These are phyloP conservation scores for Argynnis bischoffii DNA, from an alignment of 2,888 invertebrate species.

Conservation along the genomic window DNA sequence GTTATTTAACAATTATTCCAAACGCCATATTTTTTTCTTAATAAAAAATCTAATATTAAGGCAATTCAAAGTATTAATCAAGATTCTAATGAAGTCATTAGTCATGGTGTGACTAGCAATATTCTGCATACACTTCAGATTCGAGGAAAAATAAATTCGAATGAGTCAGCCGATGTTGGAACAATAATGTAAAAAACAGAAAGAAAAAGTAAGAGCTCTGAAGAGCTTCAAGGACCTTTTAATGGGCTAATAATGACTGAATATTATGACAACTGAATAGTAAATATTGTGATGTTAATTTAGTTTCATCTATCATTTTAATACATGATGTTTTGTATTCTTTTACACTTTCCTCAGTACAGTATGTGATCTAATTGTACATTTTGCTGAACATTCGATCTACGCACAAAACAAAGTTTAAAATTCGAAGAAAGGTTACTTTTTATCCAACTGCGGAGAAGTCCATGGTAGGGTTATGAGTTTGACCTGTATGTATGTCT, in stretches of 20 bases:
- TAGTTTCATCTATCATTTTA: no score
- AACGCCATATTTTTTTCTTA: not conserved
- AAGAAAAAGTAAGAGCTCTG: conserved; percentile 15
- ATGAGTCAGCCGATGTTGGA: conserved; percentile 22
- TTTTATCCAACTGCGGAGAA: no score
- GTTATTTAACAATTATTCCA: not conserved
- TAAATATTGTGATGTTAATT: no score
- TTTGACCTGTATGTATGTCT: no score
- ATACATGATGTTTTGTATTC: no score
- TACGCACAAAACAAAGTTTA: no score
- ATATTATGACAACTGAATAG: conserved; percentile 14
- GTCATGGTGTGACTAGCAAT: conserved; percentile 21
- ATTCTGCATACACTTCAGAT: conserved; percentile 19
- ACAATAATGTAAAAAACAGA: conserved; percentile 24
- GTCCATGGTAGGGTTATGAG: no score
- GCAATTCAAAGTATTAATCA: conserved; percentile 17
- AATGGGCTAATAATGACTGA: conserved; percentile 26
- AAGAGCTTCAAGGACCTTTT: conserved; percentile 20
- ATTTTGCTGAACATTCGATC: no score
- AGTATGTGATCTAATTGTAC: no score
- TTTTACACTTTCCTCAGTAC: no score
- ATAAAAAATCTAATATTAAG: conserved; percentile 12
- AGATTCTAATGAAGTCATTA: conserved; percentile 30
- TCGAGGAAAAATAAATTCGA: conserved; percentile 27
- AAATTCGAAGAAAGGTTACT: no score